Evolutionary conservation across 2,113 vertebrate genomes (phyloP).

Genomic region (Coptodon rendalli): DNA sequence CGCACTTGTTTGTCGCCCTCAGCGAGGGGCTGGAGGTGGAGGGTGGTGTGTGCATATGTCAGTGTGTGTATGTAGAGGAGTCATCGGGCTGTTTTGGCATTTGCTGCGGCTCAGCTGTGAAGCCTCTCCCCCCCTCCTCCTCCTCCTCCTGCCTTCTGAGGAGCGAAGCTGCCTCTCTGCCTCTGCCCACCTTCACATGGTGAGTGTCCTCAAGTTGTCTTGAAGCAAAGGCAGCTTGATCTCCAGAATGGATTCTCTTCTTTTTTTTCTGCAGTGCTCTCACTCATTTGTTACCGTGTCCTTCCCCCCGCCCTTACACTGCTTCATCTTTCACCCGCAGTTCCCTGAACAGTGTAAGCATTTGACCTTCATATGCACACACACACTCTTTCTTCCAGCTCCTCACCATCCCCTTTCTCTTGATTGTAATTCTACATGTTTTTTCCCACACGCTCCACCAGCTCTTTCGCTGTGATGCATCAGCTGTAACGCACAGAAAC

Average conservation of each 20-base stretch:
- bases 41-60: not conserved
- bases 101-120: constrained; percentile 16
- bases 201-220: constrained; percentile 78
- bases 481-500: not conserved
- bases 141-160: not conserved
- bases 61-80: not conserved
- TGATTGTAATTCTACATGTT: not conserved
- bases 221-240: constrained; percentile 33
- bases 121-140: not conserved
- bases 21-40: not conserved
- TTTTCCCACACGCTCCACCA: not conserved
- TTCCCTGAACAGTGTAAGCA: constrained; percentile 8
- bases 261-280: constrained; percentile 76
- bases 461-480: not conserved
- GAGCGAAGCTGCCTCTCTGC: constrained; percentile 59
- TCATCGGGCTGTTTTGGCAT: constrained; percentile 17
- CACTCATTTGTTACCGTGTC: constrained; percentile 29
- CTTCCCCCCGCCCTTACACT: not conserved
- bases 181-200: constrained; percentile 74
- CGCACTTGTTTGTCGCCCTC: constrained; percentile 12
- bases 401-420: not conserved
- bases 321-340: constrained; percentile 6
- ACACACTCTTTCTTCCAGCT: not conserved
- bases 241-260: constrained; percentile 33
- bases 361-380: constrained; percentile 49